Base-by-base conservation (phyloP, 2,113 vertebrate species). In the Ornithorhynchus anatinus region DNA sequence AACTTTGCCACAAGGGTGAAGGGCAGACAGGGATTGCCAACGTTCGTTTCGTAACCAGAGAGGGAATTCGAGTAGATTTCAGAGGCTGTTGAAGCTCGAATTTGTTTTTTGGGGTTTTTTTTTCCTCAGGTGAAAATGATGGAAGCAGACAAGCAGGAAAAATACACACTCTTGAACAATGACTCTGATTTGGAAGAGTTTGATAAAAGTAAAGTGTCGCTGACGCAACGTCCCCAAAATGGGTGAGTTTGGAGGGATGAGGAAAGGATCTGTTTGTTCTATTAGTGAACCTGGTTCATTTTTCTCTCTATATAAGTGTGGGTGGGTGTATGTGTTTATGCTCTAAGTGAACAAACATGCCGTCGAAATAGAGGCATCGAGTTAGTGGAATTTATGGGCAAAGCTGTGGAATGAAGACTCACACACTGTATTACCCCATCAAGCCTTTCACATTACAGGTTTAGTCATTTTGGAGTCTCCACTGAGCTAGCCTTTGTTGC, bases 101-200 rank as follows among this genome's bases (percentile, higher is more conserved):
- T 51, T 50, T 15, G 19, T 44, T 42, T 33, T 14, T 23, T 6
- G n/a, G n/a, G n/a, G n/a, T n/a, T n/a, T n/a, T n/a, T n/a, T n/a
- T 35, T 68, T 67, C 50, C 17, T 40, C 35, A 35, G 60, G 23
- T 6, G 31, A 68, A 82, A 77, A 63, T 38, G 15, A 75, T 42
- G 22, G 61, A 58, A 40, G 16, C 4, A 8, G 27, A 57, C 20
- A 82, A 59, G 40, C 51, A 71, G 23, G 68, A 82, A 57, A 84
- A 79, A 59, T 73, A 59, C 9, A 37, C 69, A 23, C 58, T 83
- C 13, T 72, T 78, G 54, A 78, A 78, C 14, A 35, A 67, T 59
- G 39, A 71, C 23, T 79, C 56, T 20, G 70, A 85, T 22, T 36
- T 57, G 7, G 57, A 85, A 71, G 62, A 73, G 15, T 76, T 67